These are phyloP conservation scores for Pseudococcus jackbeardsleyi DNA, from an alignment of 2,888 invertebrate genomes.

Conservation along the genomic window DNA sequence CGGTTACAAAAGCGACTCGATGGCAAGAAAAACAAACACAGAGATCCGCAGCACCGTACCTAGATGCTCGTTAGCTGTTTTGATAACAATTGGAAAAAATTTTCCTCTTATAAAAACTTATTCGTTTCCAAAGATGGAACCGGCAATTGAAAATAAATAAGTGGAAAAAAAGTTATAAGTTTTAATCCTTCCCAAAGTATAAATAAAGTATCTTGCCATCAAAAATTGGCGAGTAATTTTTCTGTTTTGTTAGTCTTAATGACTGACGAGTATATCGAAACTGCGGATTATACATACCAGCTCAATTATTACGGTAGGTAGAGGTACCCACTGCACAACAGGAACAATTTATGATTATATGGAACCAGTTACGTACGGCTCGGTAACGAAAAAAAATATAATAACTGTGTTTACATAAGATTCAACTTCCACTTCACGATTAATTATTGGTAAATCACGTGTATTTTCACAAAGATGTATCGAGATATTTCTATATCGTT, in stretches of 20 bases:
- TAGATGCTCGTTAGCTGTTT: not conserved
- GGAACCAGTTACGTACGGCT: not conserved
- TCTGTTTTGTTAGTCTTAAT: not conserved
- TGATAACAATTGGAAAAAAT: not conserved
- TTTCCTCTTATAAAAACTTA: not conserved
- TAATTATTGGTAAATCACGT: not conserved
- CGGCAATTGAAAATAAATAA: not conserved
- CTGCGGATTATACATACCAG: not conserved
- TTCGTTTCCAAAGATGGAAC: not conserved
- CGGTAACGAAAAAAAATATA: not conserved
- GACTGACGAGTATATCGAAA: not conserved
- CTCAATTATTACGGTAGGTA: not conserved
- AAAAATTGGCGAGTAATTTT: not conserved
- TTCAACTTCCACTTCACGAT: constrained; percentile 12
- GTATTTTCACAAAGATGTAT: not conserved
- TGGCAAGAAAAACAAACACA: not conserved
- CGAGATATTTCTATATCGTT: not conserved
- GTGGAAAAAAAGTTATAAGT: not conserved
- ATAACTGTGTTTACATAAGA: constrained; percentile 24
- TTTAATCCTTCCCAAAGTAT: not conserved
- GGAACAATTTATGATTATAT: not conserved
- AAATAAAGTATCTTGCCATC: not conserved
- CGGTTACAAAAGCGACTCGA: not conserved
- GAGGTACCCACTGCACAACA: not conserved
- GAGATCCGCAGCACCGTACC: not conserved